These are phyloP conservation scores for Dolomedes plantarius DNA, from an alignment of 2,888 invertebrate species.

Conservation along the genomic window DNA sequence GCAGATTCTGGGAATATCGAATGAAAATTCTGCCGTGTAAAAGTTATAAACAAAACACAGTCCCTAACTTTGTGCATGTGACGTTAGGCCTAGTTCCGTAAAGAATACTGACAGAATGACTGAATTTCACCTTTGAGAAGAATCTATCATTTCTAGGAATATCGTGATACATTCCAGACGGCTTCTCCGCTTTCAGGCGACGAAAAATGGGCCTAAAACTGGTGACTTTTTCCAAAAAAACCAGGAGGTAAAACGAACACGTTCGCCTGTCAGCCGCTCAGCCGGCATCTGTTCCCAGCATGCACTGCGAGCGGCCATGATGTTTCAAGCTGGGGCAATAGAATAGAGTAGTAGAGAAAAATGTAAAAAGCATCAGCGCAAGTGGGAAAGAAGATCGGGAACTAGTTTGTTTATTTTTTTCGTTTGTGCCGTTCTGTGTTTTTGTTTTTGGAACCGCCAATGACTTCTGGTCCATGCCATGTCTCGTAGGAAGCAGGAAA, in stretches of 20 bases:
- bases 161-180: background rate
- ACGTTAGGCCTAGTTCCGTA: background rate
- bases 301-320: constrained; percentile 70
- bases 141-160: background rate
- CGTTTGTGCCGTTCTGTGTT: constrained; percentile 48
- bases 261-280: constrained; percentile 42
- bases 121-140: background rate
- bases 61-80: background rate
- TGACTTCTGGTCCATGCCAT: constrained; percentile 72
- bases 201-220: constrained; percentile 20
- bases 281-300: constrained; percentile 56
- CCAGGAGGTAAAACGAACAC: constrained; percentile 19
- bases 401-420: constrained; percentile 46
- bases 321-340: constrained; percentile 53
- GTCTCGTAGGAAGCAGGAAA: constrained; percentile 78
- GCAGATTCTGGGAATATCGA: too few relatives aligned
- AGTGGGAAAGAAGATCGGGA: constrained; percentile 30
- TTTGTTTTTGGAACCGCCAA: constrained; percentile 35
- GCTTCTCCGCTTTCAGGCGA: background rate
- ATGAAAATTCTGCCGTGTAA: too few relatives aligned
- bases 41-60: background rate
- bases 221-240: constrained; percentile 23
- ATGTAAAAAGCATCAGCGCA: constrained; percentile 56
- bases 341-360: constrained; percentile 54
- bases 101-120: background rate